A percentile compares a stretch with the other conserved stretches of the same genome.
Conservation (phyloP, 2,888 invertebrate genomes). For the Cerastis leucographa region DNA sequence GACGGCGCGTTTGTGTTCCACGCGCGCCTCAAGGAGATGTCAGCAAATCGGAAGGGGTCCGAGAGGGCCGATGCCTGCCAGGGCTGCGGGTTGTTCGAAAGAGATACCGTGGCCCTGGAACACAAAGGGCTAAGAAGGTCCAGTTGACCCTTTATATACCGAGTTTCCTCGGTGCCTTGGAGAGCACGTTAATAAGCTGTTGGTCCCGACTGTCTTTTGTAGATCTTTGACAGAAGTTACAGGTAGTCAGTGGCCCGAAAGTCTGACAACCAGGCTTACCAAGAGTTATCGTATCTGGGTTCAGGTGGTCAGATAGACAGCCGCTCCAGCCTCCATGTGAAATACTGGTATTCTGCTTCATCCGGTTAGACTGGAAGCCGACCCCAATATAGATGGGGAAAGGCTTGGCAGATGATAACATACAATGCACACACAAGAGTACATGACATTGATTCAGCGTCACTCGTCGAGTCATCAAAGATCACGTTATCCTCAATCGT, state of each 20-base stretch:
- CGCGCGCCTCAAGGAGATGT: no score
- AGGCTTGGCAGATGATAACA: not conserved
- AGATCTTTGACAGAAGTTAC: not conserved
- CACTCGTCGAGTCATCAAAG: not conserved
- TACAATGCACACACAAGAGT: not conserved
- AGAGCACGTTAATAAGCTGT: not conserved
- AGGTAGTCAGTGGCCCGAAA: not conserved
- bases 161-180: not conserved
- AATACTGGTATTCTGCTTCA: not conserved
- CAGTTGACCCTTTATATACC: no score
- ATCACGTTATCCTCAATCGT: slow-evolving; percentile 38
- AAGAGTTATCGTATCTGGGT: not conserved
- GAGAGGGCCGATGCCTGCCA: no score
- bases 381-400: not conserved
- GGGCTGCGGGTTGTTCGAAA: no score
- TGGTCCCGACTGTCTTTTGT: not conserved
- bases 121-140: no score
- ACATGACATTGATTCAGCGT: slow-evolving; percentile 23
- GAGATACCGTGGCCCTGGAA: no score
- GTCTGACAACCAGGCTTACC: not conserved
- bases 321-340: not conserved
- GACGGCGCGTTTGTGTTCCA: no score
- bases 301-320: not conserved
- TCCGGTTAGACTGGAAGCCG: not conserved
- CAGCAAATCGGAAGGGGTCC: no score